Evolutionary conservation across 2,797 vertebrate species (phyloP), one percentile per base, ranked within the genome.

Genomic region (Rhynchonycteris naso): DNA sequence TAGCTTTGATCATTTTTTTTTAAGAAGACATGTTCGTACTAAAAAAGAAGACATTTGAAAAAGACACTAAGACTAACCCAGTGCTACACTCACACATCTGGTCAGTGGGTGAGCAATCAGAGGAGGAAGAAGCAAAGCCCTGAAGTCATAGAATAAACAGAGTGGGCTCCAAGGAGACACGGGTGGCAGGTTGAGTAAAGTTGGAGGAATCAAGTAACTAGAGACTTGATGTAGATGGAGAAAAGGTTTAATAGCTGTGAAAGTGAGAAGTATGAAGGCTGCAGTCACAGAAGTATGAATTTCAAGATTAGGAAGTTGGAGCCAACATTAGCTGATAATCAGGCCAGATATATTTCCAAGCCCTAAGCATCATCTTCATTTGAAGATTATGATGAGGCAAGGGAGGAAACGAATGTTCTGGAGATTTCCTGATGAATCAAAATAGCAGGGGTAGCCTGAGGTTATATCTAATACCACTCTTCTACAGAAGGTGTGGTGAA

Each of bases 51-150:
- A 59, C 0, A 0, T 33, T 15, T 24, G 78, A 33, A 68, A 75
- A 88, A 72, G 8, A 33, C 3, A 43, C 30, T 22, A 14, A 38
- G 16, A 50, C 24, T 63, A n/a, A 52, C 43, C 14, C 33, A 43
- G 8, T 1, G 0, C 30, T 5, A 3, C 0, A 1, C 22, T 0
- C 4, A 21, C 12, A 61, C 2, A 35, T 50, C 7, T 7, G 11
- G 9, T 74, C 52, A 26, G 68, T 14, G 28, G n/a, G 4, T 79
- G 33, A 63, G 10, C 43, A 68, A 56, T 65, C 4, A 33, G 61
- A 19, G 16, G 7, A 65, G 15, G 38, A 65, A 85, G 68, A 18
- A 59, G 9, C n/a, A 71, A 68, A 83, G 18, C 30, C 35, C 1
- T 24, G 65, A 79, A n/a, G 24, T 47, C 58, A 2, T 5, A 52